Conservation (phyloP, 1,140 invertebrate genomes). For the Eumeta japonica region DNA sequence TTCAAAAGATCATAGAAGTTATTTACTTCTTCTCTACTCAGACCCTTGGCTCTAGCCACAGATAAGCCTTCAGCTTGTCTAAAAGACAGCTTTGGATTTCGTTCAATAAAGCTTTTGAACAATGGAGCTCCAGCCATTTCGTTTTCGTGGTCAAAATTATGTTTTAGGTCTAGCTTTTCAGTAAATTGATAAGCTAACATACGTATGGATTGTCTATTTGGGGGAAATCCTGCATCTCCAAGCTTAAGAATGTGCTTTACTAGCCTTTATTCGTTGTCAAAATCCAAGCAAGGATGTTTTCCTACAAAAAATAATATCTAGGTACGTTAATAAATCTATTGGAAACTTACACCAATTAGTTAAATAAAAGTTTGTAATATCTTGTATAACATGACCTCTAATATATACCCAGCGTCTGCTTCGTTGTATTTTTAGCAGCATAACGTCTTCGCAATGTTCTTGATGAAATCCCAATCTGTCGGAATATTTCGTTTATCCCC, state of each 20-base stretch:
- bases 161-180: slow-evolving; percentile 16
- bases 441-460: slow-evolving; percentile 17
- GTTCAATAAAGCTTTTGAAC: slow-evolving; percentile 18
- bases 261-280: slow-evolving; percentile 10
- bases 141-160: slow-evolving; percentile 18
- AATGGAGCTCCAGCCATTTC: slow-evolving; percentile 18
- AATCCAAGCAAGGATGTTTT: slow-evolving; percentile 4
- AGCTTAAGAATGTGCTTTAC: slow-evolving; percentile 13
- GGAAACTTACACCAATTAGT: not conserved
- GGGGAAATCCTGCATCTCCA: slow-evolving; percentile 20
- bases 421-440: slow-evolving; percentile 12
- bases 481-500: slow-evolving; percentile 19
- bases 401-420: slow-evolving; percentile 1
- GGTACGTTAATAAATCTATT: not conserved
- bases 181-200: slow-evolving; percentile 17
- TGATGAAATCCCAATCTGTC: slow-evolving; percentile 16
- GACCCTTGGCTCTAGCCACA: slow-evolving; percentile 13
- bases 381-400: not conserved
- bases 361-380: slow-evolving; percentile 1
- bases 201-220: slow-evolving; percentile 12
- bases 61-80: slow-evolving; percentile 24
- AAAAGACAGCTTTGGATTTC: slow-evolving; percentile 19
- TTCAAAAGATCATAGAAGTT: slow-evolving; percentile 20
- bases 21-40: slow-evolving; percentile 19
- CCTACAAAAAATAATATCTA: not conserved